A percentile compares a stretch with the other conserved stretches of the same genome.
Conservation (phyloP, 1,140 invertebrate genomes). For the Caenorhabditis remanei region DNA sequence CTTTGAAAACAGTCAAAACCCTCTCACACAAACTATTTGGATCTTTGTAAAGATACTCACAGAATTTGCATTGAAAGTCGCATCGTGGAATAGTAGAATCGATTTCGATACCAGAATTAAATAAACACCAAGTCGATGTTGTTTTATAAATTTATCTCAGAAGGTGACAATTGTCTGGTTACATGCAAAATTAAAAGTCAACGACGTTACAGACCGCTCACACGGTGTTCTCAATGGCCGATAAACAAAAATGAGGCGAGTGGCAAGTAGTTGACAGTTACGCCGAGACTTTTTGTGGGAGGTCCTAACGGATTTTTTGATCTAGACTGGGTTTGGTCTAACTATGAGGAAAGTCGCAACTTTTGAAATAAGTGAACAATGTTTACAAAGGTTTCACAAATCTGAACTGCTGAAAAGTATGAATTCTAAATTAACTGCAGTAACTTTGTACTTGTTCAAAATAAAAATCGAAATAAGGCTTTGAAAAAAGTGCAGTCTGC, state of each 20-base stretch:
- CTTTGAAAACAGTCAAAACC: too few species aligned
- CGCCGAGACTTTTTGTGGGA: not conserved
- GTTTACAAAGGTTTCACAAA: too few species aligned
- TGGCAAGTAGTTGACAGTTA: not conserved
- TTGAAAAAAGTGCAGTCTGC: too few species aligned
- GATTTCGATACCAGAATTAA: not conserved
- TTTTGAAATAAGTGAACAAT: too few species aligned
- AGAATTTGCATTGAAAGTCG: not conserved
- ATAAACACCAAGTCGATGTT: not conserved
- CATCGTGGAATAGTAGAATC: not conserved
- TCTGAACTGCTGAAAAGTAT: too few species aligned
- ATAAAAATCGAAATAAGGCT: too few species aligned
- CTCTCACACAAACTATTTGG: too few species aligned
- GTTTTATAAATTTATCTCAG: constrained; percentile 3
- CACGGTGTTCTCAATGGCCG: not conserved
- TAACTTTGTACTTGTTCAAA: too few species aligned
- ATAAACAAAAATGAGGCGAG: constrained; percentile 36
- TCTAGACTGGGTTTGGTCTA: too few species aligned
- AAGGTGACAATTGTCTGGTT: constrained; percentile 24
- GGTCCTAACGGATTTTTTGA: not conserved
- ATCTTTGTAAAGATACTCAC: not conserved
- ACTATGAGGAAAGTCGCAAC: too few species aligned
- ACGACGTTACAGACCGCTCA: constrained; percentile 22
- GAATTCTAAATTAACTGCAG: too few species aligned
- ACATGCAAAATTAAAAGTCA: constrained; percentile 52